Percentiles rank a stretch among this genome's conserved stretches.
These are phyloP conservation scores for Omphaloscelis lunosa DNA, from an alignment of 2,888 invertebrate species.

Conservation along the genomic window DNA sequence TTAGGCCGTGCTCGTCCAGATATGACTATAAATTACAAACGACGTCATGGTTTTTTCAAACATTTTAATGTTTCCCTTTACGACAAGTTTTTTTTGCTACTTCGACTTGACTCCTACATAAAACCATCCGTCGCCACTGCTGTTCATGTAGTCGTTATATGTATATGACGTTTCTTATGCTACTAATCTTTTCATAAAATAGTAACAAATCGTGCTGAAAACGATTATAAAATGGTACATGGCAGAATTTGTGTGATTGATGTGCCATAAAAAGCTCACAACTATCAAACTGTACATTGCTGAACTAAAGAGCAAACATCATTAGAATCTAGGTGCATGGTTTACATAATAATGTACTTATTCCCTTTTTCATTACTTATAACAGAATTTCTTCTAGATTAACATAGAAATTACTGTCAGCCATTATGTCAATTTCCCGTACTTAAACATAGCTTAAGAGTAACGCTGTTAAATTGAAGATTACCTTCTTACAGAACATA, in stretches of 20 bases:
- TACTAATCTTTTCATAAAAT: background rate
- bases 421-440: background rate
- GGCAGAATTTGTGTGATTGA: background rate
- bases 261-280: background rate
- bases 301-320: background rate
- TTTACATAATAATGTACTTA: background rate
- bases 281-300: background rate
- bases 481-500: background rate
- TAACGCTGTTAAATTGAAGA: constrained; percentile 32
- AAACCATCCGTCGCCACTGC: too few species aligned
- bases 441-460: constrained; percentile 36
- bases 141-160: too few species aligned
- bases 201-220: background rate
- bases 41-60: too few species aligned
- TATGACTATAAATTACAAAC: too few species aligned
- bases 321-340: background rate
- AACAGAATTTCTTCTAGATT: constrained; percentile 6
- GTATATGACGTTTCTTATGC: background rate
- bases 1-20: too few species aligned
- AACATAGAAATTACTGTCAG: constrained; percentile 1
- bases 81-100: too few species aligned
- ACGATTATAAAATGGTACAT: background rate
- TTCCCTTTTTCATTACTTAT: background rate
- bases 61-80: too few species aligned
- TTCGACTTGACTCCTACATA: too few species aligned